phyloP scores from a whole-genome alignment of 2,888 invertebrate species.

The Nephrotoma flavescens region DNA sequence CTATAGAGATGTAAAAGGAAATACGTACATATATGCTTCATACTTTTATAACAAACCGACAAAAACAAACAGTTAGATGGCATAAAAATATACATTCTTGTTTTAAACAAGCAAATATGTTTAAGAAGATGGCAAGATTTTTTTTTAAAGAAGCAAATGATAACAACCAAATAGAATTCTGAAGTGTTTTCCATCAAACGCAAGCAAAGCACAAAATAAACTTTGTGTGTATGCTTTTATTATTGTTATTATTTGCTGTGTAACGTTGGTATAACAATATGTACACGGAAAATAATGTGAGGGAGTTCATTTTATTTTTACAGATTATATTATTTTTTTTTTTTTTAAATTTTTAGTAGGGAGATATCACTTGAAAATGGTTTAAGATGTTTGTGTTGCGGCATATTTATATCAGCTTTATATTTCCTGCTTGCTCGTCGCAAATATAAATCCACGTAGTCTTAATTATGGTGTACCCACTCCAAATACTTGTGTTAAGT shows the following conservation, averaged over 20 bases:
- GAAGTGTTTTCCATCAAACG: background rate
- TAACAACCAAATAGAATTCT: background rate
- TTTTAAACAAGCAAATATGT: background rate
- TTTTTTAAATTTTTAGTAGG: background rate
- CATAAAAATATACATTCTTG: background rate
- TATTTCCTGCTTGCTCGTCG: background rate
- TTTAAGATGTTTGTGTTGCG: background rate
- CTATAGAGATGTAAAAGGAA: background rate
- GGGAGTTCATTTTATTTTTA: background rate
- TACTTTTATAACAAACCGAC: background rate
- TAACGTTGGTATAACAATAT: background rate
- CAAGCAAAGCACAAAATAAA: background rate
- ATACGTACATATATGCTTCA: background rate
- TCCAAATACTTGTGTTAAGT: no score
- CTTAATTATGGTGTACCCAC: no score
- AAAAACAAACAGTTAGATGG: background rate
- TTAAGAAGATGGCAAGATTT: background rate
- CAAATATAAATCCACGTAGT: no score
- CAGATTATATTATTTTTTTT: background rate
- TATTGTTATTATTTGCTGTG: background rate
- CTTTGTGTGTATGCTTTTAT: background rate
- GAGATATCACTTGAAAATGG: background rate
- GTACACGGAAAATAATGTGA: background rate
- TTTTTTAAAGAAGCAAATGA: background rate
- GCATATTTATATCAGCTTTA: background rate